phyloP scores from a whole-genome alignment of 2,797 vertebrate species.

The Champsocephalus esox region DNA sequence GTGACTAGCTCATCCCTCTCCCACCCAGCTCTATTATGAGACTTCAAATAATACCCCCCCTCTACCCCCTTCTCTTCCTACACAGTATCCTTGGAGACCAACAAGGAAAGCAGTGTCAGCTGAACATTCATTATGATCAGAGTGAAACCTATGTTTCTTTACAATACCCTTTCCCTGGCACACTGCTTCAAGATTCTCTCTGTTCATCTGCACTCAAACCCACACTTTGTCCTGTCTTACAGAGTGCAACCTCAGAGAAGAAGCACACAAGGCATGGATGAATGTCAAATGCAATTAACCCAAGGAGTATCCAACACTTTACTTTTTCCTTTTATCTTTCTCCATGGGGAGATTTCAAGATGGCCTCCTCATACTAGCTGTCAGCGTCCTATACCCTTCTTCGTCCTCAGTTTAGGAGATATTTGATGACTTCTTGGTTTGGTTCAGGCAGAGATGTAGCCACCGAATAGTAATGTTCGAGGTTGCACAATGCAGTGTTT shows the following conservation, averaged over 20 bases:
- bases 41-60: slow-evolving; percentile 57
- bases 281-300: slow-evolving; percentile 83
- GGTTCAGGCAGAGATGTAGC: slow-evolving; percentile 24
- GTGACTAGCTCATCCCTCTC: slow-evolving; percentile 11
- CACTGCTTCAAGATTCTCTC: slow-evolving; percentile 57
- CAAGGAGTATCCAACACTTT: slow-evolving; percentile 71
- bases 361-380: slow-evolving; percentile 51
- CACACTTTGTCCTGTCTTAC: slow-evolving; percentile 78
- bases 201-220: slow-evolving; percentile 73
- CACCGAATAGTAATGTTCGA: slow-evolving; percentile 38
- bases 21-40: slow-evolving; percentile 32
- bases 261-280: slow-evolving; percentile 64
- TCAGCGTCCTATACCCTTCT: slow-evolving; percentile 57
- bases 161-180: slow-evolving; percentile 59
- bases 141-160: slow-evolving; percentile 64
- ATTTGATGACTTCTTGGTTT: slow-evolving; percentile 55
- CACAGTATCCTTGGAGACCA: slow-evolving; percentile 63
- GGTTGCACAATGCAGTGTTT: slow-evolving; percentile 8
- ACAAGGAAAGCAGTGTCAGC: slow-evolving; percentile 59
- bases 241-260: slow-evolving; percentile 67
- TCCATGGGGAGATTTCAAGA: slow-evolving; percentile 70
- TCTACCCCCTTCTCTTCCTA: slow-evolving; percentile 11
- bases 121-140: slow-evolving; percentile 77
- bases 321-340: slow-evolving; percentile 76
- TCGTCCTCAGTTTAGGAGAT: slow-evolving; percentile 53